Evolutionary conservation across 2,888 invertebrate genomes (phyloP).

Genomic region (Aspidiotus destructor): DNA sequence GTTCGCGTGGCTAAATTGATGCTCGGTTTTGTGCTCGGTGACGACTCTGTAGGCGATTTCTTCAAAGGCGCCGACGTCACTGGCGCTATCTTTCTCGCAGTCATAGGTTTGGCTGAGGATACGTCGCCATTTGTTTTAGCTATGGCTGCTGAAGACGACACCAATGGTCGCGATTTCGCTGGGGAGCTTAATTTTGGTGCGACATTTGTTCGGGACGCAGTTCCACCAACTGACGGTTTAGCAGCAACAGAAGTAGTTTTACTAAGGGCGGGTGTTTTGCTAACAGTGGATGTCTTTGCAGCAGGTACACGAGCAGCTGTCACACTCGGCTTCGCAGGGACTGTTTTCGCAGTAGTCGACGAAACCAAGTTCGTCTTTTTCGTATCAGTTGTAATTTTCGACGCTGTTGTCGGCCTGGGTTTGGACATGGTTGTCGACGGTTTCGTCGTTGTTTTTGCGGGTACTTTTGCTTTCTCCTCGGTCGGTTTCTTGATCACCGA

Average conservation of each 20-base stretch:
- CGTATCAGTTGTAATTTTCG: conserved; percentile 14
- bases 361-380: conserved; percentile 13
- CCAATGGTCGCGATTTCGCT: conserved; percentile 22
- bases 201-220: conserved; percentile 8
- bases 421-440: conserved; percentile 26
- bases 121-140: conserved; percentile 32
- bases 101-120: neutral
- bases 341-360: conserved; percentile 32
- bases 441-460: conserved; percentile 24
- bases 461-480: conserved; percentile 29
- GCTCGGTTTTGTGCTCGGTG: conserved; percentile 14
- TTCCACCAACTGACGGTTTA: neutral
- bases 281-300: conserved; percentile 15
- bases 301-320: conserved; percentile 13
- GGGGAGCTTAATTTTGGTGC: conserved; percentile 9
- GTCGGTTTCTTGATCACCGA: conserved; percentile 30
- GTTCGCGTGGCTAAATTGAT: conserved; percentile 33
- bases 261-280: conserved; percentile 13
- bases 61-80: neutral
- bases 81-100: neutral
- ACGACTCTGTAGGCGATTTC: conserved; percentile 15
- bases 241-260: conserved; percentile 16
- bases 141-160: conserved; percentile 18
- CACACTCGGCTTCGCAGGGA: neutral
- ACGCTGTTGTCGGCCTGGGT: conserved; percentile 21